phyloP scores from a whole-genome alignment of 2,888 invertebrate genomes.

The Zaprionus bogoriensis region DNA sequence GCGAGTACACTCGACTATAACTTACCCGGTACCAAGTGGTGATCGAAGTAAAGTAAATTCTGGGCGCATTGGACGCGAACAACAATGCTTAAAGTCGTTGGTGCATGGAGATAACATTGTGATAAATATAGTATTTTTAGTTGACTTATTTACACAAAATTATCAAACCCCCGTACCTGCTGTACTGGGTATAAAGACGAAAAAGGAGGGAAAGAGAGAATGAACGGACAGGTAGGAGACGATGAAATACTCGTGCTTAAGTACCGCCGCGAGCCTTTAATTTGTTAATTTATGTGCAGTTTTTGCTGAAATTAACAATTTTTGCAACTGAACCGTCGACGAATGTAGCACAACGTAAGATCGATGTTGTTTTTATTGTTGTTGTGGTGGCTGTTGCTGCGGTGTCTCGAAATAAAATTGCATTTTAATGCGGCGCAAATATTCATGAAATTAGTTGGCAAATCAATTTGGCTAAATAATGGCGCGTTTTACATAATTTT shows the following conservation, averaged over 20 bases:
- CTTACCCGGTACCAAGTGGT: too few species aligned
- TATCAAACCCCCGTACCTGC: too few species aligned
- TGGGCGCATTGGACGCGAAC: too few species aligned
- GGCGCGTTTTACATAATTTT: conserved; percentile 69
- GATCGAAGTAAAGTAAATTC: too few species aligned
- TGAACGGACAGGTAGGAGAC: conserved; percentile 12
- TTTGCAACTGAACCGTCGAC: too few species aligned
- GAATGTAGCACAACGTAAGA: conserved; percentile 43
- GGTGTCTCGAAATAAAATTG: conserved; percentile 20
- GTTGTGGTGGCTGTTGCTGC: too few species aligned
- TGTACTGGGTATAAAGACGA: too few species aligned
- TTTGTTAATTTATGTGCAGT: conserved; percentile 61
- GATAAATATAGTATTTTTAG: too few species aligned
- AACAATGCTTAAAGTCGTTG: too few species aligned
- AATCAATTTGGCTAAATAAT: conserved; percentile 51
- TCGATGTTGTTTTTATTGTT: conserved; percentile 45
- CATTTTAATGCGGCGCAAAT: conserved; percentile 24
- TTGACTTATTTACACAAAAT: too few species aligned
- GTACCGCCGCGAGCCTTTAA: conserved; percentile 48
- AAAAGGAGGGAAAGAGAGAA: background rate
- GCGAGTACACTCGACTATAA: too few species aligned
- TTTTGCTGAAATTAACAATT: conserved; percentile 4
- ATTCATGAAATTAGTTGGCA: conserved; percentile 58
- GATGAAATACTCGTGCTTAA: conserved; percentile 27
- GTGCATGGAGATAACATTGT: too few species aligned